These are phyloP conservation scores for Platycheirus albimanus DNA, from an alignment of 2,888 invertebrate genomes.

Conservation along the genomic window DNA sequence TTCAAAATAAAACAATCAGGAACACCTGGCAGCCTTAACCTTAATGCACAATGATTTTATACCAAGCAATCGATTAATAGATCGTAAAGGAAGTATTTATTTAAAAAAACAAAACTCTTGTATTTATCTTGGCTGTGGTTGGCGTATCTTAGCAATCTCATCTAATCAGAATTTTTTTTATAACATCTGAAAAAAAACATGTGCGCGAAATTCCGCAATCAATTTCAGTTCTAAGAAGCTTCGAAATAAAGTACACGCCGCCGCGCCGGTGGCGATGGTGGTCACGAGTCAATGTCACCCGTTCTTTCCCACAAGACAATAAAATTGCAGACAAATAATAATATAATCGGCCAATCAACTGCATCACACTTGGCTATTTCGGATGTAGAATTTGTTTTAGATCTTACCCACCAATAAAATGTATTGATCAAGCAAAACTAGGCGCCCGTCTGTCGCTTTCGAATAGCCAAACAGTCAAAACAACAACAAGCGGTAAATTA, in stretches of 20 bases:
- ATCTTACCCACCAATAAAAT: constrained; percentile 28
- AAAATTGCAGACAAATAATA: too few species aligned
- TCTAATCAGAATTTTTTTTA: too few species aligned
- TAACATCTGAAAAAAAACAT: too few species aligned
- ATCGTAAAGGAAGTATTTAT: too few species aligned
- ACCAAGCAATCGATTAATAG: neutral
- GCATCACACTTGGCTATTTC: constrained; percentile 25
- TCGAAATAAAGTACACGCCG: constrained; percentile 22
- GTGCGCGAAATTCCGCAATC: constrained; percentile 47
- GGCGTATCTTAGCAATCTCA: neutral
- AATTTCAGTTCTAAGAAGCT: constrained; percentile 43
- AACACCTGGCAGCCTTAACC: neutral
- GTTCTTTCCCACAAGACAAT: constrained; percentile 37
- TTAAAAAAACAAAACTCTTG: neutral
- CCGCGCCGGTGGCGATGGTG: too few species aligned
- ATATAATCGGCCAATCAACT: constrained; percentile 35
- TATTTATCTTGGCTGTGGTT: neutral
- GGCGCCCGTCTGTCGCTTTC: constrained; percentile 58
- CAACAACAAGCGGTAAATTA: constrained; percentile 33
- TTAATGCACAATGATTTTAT: neutral
- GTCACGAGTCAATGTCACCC: constrained; percentile 59
- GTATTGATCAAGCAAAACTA: constrained; percentile 37
- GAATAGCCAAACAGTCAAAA: constrained; percentile 26
- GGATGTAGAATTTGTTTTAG: too few species aligned
- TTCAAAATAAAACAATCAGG: neutral